Evolutionary conservation across 2,888 invertebrate species (phyloP).

Genomic region (Cephus pygmeus): DNA sequence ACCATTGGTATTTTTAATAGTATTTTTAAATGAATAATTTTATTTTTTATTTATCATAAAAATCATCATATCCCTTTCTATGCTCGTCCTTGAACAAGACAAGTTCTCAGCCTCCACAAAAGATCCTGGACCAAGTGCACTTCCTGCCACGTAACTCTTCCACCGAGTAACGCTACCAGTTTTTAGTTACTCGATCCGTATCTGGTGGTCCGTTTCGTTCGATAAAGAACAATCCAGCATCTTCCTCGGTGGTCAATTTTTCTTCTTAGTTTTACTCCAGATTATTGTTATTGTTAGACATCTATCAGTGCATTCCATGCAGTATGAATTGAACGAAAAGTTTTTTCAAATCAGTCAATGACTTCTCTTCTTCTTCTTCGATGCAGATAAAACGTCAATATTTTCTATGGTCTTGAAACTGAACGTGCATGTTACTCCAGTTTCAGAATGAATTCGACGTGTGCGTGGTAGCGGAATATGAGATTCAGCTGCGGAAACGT

Average conservation of each 20-base stretch:
- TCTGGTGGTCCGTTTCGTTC: constrained; percentile 46
- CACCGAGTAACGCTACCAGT: constrained; percentile 37
- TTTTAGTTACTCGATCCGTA: constrained; percentile 47
- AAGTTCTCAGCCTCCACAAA: background rate
- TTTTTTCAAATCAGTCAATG: background rate
- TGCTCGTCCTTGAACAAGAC: background rate
- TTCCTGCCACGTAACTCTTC: background rate
- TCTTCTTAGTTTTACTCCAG: background rate
- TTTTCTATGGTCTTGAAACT: background rate
- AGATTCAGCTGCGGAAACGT: background rate
- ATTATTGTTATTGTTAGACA: background rate
- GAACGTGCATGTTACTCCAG: background rate
- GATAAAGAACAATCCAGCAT: background rate
- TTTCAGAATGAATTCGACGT: background rate
- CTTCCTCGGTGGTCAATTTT: background rate
- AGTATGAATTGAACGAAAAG: background rate
- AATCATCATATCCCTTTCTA: background rate
- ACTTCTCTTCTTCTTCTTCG: no score
- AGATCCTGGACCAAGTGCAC: background rate
- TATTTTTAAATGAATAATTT: no score
- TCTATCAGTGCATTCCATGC: background rate
- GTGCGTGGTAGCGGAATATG: background rate
- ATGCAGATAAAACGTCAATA: no score
- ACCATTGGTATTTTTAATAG: background rate
- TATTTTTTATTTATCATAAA: background rate